Conservation (phyloP, 2,113 vertebrate genomes). For the Syrrhaptes paradoxus region DNA sequence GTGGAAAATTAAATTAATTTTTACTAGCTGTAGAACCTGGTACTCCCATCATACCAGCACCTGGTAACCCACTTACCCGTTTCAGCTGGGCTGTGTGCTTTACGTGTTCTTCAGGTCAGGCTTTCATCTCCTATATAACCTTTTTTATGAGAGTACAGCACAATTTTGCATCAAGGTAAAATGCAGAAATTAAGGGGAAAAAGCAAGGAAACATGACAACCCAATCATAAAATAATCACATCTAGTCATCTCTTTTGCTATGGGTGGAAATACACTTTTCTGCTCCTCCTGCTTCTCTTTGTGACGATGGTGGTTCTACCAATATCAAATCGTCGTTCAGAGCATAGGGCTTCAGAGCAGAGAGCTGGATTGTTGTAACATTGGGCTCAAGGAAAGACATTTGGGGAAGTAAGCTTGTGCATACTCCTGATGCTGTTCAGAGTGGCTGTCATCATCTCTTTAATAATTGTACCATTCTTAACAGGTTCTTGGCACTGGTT, state of each 20-base stretch:
- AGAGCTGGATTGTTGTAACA: neutral
- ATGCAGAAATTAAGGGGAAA: neutral
- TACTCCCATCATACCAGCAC: neutral
- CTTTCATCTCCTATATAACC: neutral
- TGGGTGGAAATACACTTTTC: neutral
- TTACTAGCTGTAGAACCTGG: neutral
- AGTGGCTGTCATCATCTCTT: no score
- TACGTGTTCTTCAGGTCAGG: neutral
- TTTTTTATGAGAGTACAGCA: neutral
- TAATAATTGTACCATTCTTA: neutral
- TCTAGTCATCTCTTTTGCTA: neutral
- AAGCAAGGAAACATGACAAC: neutral
- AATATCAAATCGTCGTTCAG: accelerated
- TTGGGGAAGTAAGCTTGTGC: neutral
- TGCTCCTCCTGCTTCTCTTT: neutral
- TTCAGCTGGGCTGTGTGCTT: neutral
- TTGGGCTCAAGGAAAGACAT: neutral
- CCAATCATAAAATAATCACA: neutral
- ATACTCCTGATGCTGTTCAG: neutral
- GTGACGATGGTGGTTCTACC: neutral
- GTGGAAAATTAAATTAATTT: neutral
- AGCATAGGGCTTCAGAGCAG: neutral
- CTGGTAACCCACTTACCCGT: no score
- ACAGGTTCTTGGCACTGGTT: neutral
- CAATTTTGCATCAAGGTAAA: neutral